Conservation (phyloP, 2,797 vertebrate genomes). For the Uromys caudimaculatus region DNA sequence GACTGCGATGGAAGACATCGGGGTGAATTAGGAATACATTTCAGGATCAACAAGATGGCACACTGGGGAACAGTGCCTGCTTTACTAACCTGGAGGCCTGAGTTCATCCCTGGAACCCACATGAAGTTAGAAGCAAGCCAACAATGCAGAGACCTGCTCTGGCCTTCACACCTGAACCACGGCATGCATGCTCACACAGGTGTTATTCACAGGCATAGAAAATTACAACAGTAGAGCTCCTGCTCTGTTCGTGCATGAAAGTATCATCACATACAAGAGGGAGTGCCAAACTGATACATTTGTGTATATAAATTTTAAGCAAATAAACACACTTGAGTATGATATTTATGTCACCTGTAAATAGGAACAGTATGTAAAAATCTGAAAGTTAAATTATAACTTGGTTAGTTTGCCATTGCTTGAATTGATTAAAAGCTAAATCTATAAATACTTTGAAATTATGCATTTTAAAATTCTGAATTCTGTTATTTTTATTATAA, state of each 20-base stretch:
- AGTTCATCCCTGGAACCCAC: too few relatives aligned
- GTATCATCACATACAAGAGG: background rate
- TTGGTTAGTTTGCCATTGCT: background rate
- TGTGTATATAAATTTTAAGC: background rate
- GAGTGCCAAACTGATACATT: background rate
- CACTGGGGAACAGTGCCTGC: too few relatives aligned
- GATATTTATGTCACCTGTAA: background rate
- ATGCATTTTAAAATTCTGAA: background rate
- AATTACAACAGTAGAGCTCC: background rate
- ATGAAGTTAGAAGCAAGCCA: background rate
- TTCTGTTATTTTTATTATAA: background rate
- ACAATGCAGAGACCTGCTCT: background rate
- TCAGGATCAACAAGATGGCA: background rate
- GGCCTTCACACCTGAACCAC: background rate
- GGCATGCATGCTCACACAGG: background rate
- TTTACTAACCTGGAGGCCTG: background rate
- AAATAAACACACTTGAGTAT: background rate
- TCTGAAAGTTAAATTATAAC: background rate
- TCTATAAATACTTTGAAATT: slow-evolving; percentile 12
- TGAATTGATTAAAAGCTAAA: background rate
- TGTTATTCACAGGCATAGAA: background rate
- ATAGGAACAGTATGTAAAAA: background rate
- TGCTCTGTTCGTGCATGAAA: background rate
- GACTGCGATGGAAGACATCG: background rate
- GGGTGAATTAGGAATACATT: background rate